Evolutionary conservation across 2,797 vertebrate genomes (phyloP).

Genomic region (Picus viridis): DNA sequence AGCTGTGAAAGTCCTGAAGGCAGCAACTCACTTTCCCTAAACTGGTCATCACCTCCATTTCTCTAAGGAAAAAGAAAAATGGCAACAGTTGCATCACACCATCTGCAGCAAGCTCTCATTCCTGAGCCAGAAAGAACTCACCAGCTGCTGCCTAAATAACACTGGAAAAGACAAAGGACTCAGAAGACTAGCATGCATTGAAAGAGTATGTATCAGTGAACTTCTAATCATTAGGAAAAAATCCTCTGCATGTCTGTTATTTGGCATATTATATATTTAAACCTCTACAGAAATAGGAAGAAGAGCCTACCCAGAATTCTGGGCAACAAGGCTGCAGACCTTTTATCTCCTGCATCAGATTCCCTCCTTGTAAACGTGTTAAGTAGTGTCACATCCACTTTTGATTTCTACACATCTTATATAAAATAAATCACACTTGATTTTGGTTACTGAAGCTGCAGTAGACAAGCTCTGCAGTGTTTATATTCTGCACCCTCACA

Average conservation of each 20-base stretch:
- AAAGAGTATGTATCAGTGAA: rapidly evolving
- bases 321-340: background rate
- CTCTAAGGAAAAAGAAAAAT: background rate
- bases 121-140: background rate
- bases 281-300: background rate
- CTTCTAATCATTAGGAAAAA: background rate
- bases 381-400: background rate
- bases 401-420: background rate
- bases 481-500: background rate
- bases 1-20: background rate
- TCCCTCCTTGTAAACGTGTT: rapidly evolving
- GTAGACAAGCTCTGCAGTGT: background rate
- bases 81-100: background rate
- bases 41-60: background rate
- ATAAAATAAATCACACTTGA: background rate
- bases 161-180: background rate
- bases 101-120: background rate
- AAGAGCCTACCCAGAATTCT: background rate
- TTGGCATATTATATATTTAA: background rate
- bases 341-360: background rate
- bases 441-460: background rate
- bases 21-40: background rate
- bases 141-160: background rate
- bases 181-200: background rate
- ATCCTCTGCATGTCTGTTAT: background rate